Conservation (phyloP, 2,797 vertebrate genomes). For the Pelodytes ibericus region DNA sequence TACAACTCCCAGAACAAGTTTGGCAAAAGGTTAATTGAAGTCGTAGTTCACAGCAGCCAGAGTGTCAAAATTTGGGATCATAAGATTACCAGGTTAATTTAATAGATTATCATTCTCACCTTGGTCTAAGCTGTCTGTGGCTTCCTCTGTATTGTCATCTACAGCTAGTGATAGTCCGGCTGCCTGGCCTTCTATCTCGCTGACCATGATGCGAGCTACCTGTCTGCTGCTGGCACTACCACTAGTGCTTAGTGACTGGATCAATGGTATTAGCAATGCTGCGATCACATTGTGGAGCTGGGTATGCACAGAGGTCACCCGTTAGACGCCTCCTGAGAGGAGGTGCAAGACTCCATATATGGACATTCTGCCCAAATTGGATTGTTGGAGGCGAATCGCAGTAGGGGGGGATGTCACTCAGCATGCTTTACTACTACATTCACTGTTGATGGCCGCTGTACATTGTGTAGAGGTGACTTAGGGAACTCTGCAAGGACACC, state of each 20-base stretch:
- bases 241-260: background rate
- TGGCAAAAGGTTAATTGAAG: too few relatives aligned
- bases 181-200: constrained; percentile 14
- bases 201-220: constrained; percentile 32
- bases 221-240: background rate
- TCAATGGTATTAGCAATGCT: background rate
- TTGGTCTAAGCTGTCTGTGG: constrained; percentile 7
- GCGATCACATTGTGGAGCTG: background rate
- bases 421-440: constrained; percentile 6
- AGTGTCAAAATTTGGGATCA: too few relatives aligned
- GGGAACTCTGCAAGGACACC: constrained; percentile 10
- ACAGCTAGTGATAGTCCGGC: constrained; percentile 4
- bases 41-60: too few relatives aligned
- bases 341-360: background rate
- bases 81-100: too few relatives aligned
- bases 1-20: too few relatives aligned
- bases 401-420: background rate
- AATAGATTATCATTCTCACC: background rate
- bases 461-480: constrained; percentile 36
- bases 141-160: background rate
- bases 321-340: background rate
- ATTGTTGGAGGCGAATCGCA: constrained; percentile 8
- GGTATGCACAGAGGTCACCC: constrained; percentile 39
- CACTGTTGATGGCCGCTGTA: background rate
- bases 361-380: constrained; percentile 20